A percentile compares a stretch with the other conserved stretches of the same genome.
Evolutionary conservation across 2,888 invertebrate species (phyloP).

Genomic region (Tiliacea aurago): DNA sequence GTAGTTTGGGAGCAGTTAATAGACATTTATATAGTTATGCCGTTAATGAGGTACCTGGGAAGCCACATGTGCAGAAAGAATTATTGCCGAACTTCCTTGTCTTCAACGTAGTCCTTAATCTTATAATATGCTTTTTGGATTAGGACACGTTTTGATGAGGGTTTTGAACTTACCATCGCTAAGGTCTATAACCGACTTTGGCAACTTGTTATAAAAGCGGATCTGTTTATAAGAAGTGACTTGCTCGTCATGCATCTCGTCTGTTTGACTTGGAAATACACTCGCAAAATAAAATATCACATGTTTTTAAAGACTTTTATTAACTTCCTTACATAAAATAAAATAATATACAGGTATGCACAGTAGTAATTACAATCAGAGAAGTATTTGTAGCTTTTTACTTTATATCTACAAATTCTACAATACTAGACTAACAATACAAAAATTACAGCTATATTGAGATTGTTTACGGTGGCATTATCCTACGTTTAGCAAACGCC

Average conservation of each 20-base stretch:
- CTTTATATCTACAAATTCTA: slow-evolving; percentile 46
- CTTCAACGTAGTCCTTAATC: too few species aligned
- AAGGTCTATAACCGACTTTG: too few species aligned
- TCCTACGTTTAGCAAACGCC: background rate
- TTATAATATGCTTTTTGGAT: too few species aligned
- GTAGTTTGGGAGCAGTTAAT: too few species aligned
- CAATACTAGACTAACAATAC: slow-evolving; percentile 38
- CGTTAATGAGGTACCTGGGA: too few species aligned
- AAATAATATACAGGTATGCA: slow-evolving; percentile 14
- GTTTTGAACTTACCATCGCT: too few species aligned
- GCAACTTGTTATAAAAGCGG: too few species aligned
- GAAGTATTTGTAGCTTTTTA: slow-evolving; percentile 24
- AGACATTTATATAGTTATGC: too few species aligned
- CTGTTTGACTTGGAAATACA: background rate
- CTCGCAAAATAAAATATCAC: slow-evolving; percentile 12
- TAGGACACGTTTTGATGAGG: too few species aligned
- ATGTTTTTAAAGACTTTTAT: slow-evolving; percentile 25
- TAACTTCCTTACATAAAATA: slow-evolving; percentile 20
- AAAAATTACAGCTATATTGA: slow-evolving; percentile 44
- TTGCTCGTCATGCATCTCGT: background rate
- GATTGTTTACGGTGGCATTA: slow-evolving; percentile 16
- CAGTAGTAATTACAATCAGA: slow-evolving; percentile 18
- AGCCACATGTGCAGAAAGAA: too few species aligned
- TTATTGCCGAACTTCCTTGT: too few species aligned
- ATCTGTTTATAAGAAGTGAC: too few species aligned